A percentile compares a stretch with the other conserved stretches of the same genome.
phyloP scores from a whole-genome alignment of 2,888 invertebrate genomes.

The Desoria tigrina region DNA sequence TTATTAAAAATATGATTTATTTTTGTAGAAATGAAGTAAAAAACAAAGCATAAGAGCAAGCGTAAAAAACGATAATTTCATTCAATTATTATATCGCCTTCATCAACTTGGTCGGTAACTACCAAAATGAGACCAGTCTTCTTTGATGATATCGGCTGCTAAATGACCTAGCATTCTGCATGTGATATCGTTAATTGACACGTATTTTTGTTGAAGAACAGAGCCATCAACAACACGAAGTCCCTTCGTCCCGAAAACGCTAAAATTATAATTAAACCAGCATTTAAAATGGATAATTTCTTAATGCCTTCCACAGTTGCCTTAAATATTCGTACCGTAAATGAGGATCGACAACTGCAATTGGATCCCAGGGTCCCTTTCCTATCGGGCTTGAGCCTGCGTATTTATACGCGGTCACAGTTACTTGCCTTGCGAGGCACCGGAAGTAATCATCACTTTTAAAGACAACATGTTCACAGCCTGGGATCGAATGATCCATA shows the following conservation, averaged over 20 bases:
- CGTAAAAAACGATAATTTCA: too few relatives aligned
- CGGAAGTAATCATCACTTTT: slow-evolving; percentile 46
- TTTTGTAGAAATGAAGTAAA: too few relatives aligned
- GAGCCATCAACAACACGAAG: slow-evolving; percentile 47
- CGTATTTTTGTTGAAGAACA: slow-evolving; percentile 44
- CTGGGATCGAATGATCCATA: slow-evolving; percentile 37
- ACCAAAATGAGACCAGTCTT: slow-evolving; percentile 22
- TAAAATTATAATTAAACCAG: slow-evolving; percentile 12
- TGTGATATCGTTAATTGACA: slow-evolving; percentile 44
- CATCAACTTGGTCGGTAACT: too few relatives aligned
- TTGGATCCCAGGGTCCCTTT: slow-evolving; percentile 31
- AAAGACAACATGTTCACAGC: slow-evolving; percentile 40
- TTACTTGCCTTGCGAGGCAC: slow-evolving; percentile 40
- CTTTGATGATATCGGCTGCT: slow-evolving; percentile 42
- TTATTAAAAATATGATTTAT: too few relatives aligned
- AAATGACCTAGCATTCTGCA: slow-evolving; percentile 43
- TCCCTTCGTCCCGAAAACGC: slow-evolving; percentile 38
- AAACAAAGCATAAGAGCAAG: too few relatives aligned
- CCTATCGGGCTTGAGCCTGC: slow-evolving; percentile 45
- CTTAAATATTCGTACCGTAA: slow-evolving; percentile 43
- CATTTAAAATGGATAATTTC: not conserved
- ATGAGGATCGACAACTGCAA: slow-evolving; percentile 46
- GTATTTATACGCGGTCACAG: slow-evolving; percentile 47
- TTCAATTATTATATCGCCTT: too few relatives aligned
- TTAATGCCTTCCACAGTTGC: not conserved